Base-by-base conservation (phyloP, 2,113 vertebrate genomes). In the Otus sunia region DNA sequence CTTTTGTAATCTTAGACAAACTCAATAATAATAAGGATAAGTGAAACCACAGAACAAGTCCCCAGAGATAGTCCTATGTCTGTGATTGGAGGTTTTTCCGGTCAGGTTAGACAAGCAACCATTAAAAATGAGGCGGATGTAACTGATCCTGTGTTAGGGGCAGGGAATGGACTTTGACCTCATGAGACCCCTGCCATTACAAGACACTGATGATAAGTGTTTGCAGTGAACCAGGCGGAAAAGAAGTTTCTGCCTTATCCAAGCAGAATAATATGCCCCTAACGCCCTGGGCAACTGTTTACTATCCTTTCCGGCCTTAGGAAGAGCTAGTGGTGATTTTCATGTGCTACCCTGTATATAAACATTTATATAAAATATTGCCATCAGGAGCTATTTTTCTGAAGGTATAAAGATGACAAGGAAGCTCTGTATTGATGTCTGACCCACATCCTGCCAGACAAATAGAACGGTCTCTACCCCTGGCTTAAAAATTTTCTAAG, bases 231-330 rank as follows among this genome's bases (percentile, higher is more conserved):
- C 11, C 39, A 3, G 78, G 71, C 2, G 36, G 66, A 60, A 45
- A 39, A 53, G 53, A 71, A 63, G 22, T 16, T 81, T 47, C 68
- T 79, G 52, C 60, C 34, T 85, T 77, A n/a, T 20, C 26, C 60
- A 87, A 59, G 56, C 37, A 78, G 85, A 67, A 45, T 49, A 80
- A 77, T 36, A 19, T 11, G 12, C 30, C 25, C 27, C 30, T 37
- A 15, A 14, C 4, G 7, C 12, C 9, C 2, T 0, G 6, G 30
- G 60, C 53, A 21, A 8, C 69, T 47, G 55, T 37, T 53, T 32
- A 22, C 75, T 5, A 4, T 32, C 56, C 37, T 43, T 29, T 11
- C 37, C 36, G 41, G 27, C 32, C 49, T 52, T 25, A 26, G 63
- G 63, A 76, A 45, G 63, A 64, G 84, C 32, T 37, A 10, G 15